A percentile compares a stretch with the other conserved stretches of the same genome.
Conservation (phyloP, 2,797 vertebrate genomes). For the Xiphophorus birchmanni region DNA sequence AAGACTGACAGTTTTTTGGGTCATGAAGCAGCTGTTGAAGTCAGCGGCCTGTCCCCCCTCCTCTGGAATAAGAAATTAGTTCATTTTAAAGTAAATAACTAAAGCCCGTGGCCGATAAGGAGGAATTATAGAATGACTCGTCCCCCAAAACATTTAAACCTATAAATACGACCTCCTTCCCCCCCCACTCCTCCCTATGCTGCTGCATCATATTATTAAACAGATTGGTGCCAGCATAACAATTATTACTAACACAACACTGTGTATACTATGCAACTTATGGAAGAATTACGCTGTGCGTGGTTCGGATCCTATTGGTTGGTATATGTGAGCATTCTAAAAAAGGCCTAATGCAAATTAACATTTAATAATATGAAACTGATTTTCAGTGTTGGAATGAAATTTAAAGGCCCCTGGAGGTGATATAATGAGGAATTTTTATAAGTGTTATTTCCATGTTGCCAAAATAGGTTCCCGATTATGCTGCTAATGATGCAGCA, state of each 20-base stretch:
- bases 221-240: constrained; percentile 62
- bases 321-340: constrained; percentile 1
- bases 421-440: constrained; percentile 28
- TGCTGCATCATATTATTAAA: constrained; percentile 74
- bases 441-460: constrained; percentile 29
- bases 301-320: constrained; percentile 10
- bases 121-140: constrained; percentile 82
- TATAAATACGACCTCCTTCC: constrained; percentile 68
- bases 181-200: constrained; percentile 6
- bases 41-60: constrained; percentile 83
- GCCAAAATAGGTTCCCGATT: constrained; percentile 22
- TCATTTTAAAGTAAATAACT: constrained; percentile 87
- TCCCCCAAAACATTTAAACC: constrained; percentile 76
- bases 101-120: constrained; percentile 83
- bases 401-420: constrained; percentile 41
- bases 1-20: constrained; percentile 94
- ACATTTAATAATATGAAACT: constrained; percentile 26
- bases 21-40: constrained; percentile 91
- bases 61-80: constrained; percentile 89
- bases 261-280: constrained; percentile 51
- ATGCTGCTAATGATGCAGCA: constrained; percentile 20
- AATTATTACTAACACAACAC: constrained; percentile 49
- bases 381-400: constrained; percentile 25
- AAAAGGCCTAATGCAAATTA: constrained; percentile 19
- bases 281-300: constrained; percentile 43